phyloP scores from a whole-genome alignment of 1,140 invertebrate genomes.

The Drosophila repleta region DNA sequence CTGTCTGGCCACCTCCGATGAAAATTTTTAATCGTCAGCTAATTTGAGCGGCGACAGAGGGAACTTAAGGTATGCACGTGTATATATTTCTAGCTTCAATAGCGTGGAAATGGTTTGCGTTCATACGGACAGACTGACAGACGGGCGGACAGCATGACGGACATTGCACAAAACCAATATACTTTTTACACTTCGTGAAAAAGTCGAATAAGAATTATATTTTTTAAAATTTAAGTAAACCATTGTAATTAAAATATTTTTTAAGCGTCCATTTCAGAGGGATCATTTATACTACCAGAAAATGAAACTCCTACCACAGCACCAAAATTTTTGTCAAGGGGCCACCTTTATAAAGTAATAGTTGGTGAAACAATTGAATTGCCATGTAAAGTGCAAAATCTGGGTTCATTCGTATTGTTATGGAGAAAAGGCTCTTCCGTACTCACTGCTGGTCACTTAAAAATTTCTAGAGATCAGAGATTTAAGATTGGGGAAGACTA shows the following conservation, averaged over 20 bases:
- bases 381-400: slow-evolving; percentile 91
- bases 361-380: slow-evolving; percentile 90
- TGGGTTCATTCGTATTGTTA: slow-evolving; percentile 87
- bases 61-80: too few species aligned
- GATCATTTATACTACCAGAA: slow-evolving; percentile 64
- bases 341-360: slow-evolving; percentile 90
- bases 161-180: too few species aligned
- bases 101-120: too few species aligned
- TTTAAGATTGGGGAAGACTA: slow-evolving; percentile 87
- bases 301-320: slow-evolving; percentile 71
- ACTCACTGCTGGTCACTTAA: slow-evolving; percentile 86
- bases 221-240: not conserved
- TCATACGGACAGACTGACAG: too few species aligned
- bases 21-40: too few species aligned
- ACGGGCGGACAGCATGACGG: too few species aligned
- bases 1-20: too few species aligned
- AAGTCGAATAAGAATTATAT: too few species aligned
- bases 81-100: too few species aligned
- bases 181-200: too few species aligned
- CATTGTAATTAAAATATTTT: slow-evolving; percentile 3
- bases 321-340: slow-evolving; percentile 88
- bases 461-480: slow-evolving; percentile 86
- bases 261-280: slow-evolving; percentile 51
- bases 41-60: too few species aligned
- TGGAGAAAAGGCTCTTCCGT: slow-evolving; percentile 87